phyloP scores from a whole-genome alignment of 2,888 invertebrate genomes.

The Tachystola acroxantha region DNA sequence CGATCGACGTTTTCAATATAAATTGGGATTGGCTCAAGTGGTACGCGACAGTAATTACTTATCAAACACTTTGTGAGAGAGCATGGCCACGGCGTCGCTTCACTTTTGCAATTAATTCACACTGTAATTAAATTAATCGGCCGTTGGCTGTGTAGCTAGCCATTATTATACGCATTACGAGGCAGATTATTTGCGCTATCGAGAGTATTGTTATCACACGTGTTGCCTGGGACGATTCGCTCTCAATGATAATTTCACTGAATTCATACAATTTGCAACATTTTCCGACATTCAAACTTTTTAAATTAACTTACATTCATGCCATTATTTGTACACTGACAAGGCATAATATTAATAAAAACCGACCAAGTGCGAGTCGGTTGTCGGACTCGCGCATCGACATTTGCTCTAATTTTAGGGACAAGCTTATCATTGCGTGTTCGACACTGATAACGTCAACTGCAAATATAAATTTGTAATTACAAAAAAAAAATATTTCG shows the following conservation, averaged over 20 bases:
- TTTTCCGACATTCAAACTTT: no score
- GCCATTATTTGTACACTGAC: no score
- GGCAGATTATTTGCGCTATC: conserved; percentile 38
- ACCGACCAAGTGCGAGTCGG: no score
- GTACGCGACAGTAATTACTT: conserved; percentile 1
- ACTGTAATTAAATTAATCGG: conserved; percentile 33
- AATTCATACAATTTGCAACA: conserved; percentile 1
- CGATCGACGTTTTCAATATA: not conserved
- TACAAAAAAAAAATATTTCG: no score
- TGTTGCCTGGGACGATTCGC: conserved; percentile 22
- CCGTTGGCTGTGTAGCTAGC: conserved; percentile 30
- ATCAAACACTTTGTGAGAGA: not conserved
- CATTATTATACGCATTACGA: conserved; percentile 34
- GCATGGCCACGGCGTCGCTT: not conserved
- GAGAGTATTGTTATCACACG: conserved; percentile 36
- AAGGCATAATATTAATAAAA: no score
- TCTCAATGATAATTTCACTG: conserved; percentile 1
- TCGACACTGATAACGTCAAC: no score
- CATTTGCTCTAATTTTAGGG: no score
- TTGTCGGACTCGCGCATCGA: no score
- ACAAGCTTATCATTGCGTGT: no score
- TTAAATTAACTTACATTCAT: no score
- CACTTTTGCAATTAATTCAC: conserved; percentile 23
- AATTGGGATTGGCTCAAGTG: conserved; percentile 1
- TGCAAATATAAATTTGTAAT: no score